Evolutionary conservation across 1,140 invertebrate species (phyloP), one percentile per base, ranked within the genome.

Genomic region (Berghia stephanieae): DNA sequence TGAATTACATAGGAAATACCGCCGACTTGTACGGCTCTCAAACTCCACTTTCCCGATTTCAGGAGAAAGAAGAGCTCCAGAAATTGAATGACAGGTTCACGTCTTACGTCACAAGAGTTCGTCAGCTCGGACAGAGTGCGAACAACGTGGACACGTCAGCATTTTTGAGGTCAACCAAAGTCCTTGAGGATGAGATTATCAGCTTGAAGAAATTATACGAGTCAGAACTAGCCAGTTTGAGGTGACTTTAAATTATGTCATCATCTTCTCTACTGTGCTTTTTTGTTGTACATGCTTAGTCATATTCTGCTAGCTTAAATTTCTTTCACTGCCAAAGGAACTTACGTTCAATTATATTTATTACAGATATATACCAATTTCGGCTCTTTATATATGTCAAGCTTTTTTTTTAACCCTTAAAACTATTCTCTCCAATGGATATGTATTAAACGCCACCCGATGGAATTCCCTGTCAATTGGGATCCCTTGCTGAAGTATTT

Each of bases 161-260:
- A 6, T 82, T 85, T 43, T 34, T 85, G 10, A 81, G 79, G 43
- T 83, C 84, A 3, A 76, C 80, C 21, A 81, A 84, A 69, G 55
- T 79, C 38, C 52, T 86, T 34, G 84, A 86, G 44, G 80, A 84
- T 3, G 83, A 86, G 69, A 80, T 85, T 31, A 42, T 70, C 31
- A 81, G 81, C 34, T 67, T 86, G 1, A 84, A 83, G 46, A 82
- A 79, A 57, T 69, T 85, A 27, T 86, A 86, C 79, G 85, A 86
- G 75, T 52, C 77, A 55, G 85, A 86, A 80, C 72, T 86, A n/a
- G 80, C 83, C 10, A 84, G 74, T 49, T 43, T 85, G 16, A 84
- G 85, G 85, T 84, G 72, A 75, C 76, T 40, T 21, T 78, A 63
- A 27, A 36, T 31, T 10, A 63, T 21, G 27, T 16, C 10, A 68